Conservation (phyloP, 2,113 vertebrate genomes). For the Tragelaphus strepsiceros region DNA sequence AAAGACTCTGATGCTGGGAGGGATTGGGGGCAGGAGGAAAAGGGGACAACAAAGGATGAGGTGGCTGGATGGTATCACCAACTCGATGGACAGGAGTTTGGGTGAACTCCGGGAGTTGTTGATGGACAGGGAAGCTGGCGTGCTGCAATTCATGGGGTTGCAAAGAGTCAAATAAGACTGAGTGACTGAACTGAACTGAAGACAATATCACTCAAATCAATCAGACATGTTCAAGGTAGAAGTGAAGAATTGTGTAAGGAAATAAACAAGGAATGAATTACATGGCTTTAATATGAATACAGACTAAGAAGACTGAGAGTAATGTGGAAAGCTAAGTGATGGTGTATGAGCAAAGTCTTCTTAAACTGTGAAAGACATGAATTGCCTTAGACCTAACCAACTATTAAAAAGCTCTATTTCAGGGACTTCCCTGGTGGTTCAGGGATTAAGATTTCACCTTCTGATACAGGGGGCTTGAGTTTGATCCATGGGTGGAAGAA, state of each 20-base stretch:
- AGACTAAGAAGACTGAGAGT: background rate
- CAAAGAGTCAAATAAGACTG: fast-evolving
- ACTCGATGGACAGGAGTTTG: too few relatives aligned
- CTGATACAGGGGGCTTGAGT: background rate
- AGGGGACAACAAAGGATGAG: too few relatives aligned
- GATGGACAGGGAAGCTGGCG: too few relatives aligned
- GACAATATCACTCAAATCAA: background rate
- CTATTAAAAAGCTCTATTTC: background rate
- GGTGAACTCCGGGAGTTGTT: too few relatives aligned
- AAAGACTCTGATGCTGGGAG: too few relatives aligned
- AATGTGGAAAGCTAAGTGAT: background rate
- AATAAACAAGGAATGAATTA: background rate
- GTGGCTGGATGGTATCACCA: too few relatives aligned
- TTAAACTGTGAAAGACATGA: background rate
- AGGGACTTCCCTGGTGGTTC: background rate
- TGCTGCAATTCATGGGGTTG: too few relatives aligned
- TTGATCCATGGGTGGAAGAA: background rate
- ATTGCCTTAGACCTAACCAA: background rate
- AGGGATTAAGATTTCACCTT: background rate
- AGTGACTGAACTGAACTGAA: too few relatives aligned
- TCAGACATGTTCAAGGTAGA: background rate
- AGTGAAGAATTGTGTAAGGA: background rate
- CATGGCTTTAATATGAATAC: background rate
- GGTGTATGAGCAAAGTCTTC: background rate
- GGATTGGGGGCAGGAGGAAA: too few relatives aligned